A percentile compares a stretch with the other conserved stretches of the same genome.
These are phyloP conservation scores for Enteromius thamalakanensis DNA, from an alignment of 2,797 vertebrate genomes.

Conservation along the genomic window DNA sequence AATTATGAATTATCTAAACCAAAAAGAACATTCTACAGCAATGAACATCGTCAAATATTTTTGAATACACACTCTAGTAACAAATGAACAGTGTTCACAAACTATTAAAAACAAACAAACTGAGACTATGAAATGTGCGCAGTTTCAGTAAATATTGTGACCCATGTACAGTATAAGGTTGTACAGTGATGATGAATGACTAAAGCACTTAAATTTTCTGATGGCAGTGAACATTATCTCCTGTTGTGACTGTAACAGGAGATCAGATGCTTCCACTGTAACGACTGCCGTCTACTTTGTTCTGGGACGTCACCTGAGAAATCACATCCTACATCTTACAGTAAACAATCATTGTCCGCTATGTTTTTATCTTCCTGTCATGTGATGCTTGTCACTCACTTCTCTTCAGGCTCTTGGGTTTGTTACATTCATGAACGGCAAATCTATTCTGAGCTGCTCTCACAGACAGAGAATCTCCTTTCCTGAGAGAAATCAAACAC, in stretches of 20 bases:
- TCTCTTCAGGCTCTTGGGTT: conserved; percentile 27
- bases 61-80: no score
- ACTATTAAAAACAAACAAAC: no score
- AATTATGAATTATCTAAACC: no score
- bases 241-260: conserved; percentile 64
- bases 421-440: conserved; percentile 67
- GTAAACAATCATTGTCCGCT: background rate
- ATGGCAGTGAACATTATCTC: conserved; percentile 36
- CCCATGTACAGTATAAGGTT: no score
- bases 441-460: conserved; percentile 77
- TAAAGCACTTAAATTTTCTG: background rate
- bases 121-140: no score
- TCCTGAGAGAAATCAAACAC: conserved; percentile 63
- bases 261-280: conserved; percentile 72
- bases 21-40: no score
- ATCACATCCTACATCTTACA: conserved; percentile 31
- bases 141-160: no score
- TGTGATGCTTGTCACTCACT: no score
- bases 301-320: conserved; percentile 60
- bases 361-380: background rate
- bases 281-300: conserved; percentile 54
- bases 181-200: background rate
- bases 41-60: no score
- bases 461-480: conserved; percentile 74
- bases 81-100: no score